Evolutionary conservation across 2,113 vertebrate species (phyloP), one percentile per base, ranked within the genome.

Genomic region (Pseudolaguvia tuberculata): DNA sequence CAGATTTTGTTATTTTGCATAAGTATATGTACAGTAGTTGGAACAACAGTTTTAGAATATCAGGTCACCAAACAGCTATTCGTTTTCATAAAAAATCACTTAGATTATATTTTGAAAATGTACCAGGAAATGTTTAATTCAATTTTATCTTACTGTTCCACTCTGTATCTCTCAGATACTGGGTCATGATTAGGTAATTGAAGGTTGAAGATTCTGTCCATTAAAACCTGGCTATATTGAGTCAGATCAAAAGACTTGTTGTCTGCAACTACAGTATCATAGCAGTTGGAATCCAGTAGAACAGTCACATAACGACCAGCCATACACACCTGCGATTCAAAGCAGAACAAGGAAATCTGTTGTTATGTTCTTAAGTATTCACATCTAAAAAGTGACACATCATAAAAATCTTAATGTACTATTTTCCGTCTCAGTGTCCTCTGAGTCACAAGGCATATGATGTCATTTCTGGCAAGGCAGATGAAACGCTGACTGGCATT

Each of bases 271-370:
- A 95, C 89, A 0, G 56, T 6, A 10, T 95, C 90, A 0, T 93
- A 95, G 52, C 91, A 91, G 78, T 90, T 87, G 0, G 94, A 91
- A 67, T 96, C 94, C 86, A 96, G 73, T 59, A 96, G 84, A 39
- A 95, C 87, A 0, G 94, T 95, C 72, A 96, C 47, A 2, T 91
- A 93, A 25, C 80, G 73, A 45, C 94, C 94, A 2, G 90, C 93
- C 21, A 91, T 83, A 82, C 88, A 80, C 15, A 95, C 88, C 94
- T 96, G 80, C 0, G 70, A 25, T 74, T 27, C 71, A n/a, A 0
- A 52, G 48, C 56, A 70, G 17, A 51, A 57, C 5, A 67, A 21
- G 18, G 14, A 51, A 27, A 6, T 42, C 39, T 42, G 4, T 42
- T 42, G 8, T 35, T 42, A 42, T 5, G 9, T 74, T 25, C 47